Evolutionary conservation across 2,888 invertebrate genomes (phyloP), one percentile per base, ranked within the genome.

Genomic region (Troilus luridus): DNA sequence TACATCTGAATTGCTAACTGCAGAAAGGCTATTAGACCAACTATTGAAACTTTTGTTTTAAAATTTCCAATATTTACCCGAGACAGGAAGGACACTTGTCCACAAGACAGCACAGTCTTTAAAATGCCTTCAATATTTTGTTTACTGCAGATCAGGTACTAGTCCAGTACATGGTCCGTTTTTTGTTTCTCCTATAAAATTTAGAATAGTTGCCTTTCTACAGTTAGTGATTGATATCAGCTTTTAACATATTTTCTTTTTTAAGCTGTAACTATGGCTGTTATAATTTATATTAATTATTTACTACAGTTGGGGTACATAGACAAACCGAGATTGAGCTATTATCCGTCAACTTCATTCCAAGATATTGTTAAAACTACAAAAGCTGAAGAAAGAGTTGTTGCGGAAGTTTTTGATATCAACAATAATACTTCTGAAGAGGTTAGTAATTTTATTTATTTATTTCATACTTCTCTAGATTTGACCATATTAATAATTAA

Each of bases 381-480:
- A 19, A 89, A 41, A 64, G 64, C 64, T 27, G 89, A 89, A n/a
- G 89, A 64, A 64, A 89, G 41, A 27, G 64, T 21, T 54, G 54
- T 64, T 67, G 89, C 64, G 10, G 89, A 89, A 89, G n/a, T 89
- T 64, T 89, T 10, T 67, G 89, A 89, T n/a, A 24, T 89, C 41
- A 62, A 89, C 27, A 89, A 64, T 64, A 88, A 62, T 60, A 89
- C 89, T 54, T 89, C 89, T 21, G 89, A 89, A 14, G 89, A 89
- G 54, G 89, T 89, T 60, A 54, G 67, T 62, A 21, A 19, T 19
- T 27, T 67, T 85, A 19, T n/a, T 56, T 24, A 24, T 67, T 24
- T 6, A 21, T 24, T 7, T 24, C 41, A 12, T 12, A 24, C 24
- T 2, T 24, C 64, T 17, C 17, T 60, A 17, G 17, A 17, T 60